phyloP scores from a whole-genome alignment of 1,140 invertebrate species.

The Paramacrobiotus metropolitanus region DNA sequence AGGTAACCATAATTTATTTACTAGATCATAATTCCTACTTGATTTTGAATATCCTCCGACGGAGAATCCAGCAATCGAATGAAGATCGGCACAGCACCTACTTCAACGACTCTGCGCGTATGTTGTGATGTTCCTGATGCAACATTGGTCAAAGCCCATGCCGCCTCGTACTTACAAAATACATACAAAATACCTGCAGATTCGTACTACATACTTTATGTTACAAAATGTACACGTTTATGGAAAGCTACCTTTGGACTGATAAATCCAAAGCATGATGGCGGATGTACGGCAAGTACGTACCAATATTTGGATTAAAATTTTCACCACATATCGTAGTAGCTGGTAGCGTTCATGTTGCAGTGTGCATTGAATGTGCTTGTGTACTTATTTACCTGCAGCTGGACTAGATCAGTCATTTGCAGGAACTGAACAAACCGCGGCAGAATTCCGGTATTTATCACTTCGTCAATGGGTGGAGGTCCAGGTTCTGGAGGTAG shows the following conservation, averaged over 20 bases:
- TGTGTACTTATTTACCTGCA: constrained; percentile 55
- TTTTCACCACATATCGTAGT: too few species aligned
- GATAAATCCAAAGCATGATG: not conserved
- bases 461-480: constrained; percentile 96
- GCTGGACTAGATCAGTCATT: constrained; percentile 49
- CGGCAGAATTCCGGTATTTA: constrained; percentile 79
- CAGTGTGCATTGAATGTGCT: too few species aligned
- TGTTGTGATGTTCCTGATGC: constrained; percentile 85
- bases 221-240: too few species aligned
- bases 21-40: constrained; percentile 16
- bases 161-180: constrained; percentile 91
- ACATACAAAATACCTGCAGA: not conserved
- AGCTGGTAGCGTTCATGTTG: too few species aligned
- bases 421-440: constrained; percentile 80
- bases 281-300: too few species aligned
- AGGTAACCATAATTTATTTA: constrained; percentile 2
- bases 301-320: too few species aligned
- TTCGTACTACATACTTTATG: not conserved
- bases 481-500: too few species aligned
- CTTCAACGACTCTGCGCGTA: constrained; percentile 73
- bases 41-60: constrained; percentile 79
- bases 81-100: constrained; percentile 75
- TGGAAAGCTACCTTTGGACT: too few species aligned
- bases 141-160: constrained; percentile 92
- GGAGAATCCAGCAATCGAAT: constrained; percentile 50